These are phyloP conservation scores for Cetonia aurata DNA, from an alignment of 2,888 invertebrate genomes.

Conservation along the genomic window DNA sequence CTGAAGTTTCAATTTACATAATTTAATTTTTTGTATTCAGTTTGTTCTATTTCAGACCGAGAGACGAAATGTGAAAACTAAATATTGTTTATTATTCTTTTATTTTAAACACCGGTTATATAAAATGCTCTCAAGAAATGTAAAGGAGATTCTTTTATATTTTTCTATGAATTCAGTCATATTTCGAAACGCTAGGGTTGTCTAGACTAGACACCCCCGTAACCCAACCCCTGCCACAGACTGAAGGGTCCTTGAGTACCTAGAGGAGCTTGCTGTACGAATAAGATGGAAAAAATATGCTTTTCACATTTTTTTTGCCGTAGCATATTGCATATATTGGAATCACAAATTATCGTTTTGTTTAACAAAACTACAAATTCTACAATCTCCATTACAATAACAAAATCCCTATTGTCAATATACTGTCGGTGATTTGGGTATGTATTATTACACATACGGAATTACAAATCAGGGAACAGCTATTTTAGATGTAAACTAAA, in stretches of 20 bases:
- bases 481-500: constrained; percentile 32
- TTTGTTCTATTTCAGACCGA: neutral
- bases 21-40: constrained; percentile 21
- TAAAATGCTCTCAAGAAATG: too few relatives aligned
- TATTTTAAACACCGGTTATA: too few relatives aligned
- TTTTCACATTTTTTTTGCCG: neutral
- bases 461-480: constrained; percentile 4
- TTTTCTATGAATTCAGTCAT: too few relatives aligned
- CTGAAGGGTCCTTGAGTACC: constrained; percentile 13
- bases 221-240: neutral
- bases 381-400: neutral
- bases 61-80: too few relatives aligned
- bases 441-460: neutral
- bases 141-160: too few relatives aligned
- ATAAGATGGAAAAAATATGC: constrained; percentile 7
- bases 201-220: constrained; percentile 18
- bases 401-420: neutral
- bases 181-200: neutral
- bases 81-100: too few relatives aligned
- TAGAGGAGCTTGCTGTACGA: constrained; percentile 5
- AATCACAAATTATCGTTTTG: neutral
- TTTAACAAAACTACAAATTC: too few relatives aligned
- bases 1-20: constrained; percentile 23
- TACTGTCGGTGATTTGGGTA: neutral
- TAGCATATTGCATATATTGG: neutral